These are phyloP conservation scores for Ciconia nigra DNA, from an alignment of 2,797 vertebrate species.

Conservation along the genomic window DNA sequence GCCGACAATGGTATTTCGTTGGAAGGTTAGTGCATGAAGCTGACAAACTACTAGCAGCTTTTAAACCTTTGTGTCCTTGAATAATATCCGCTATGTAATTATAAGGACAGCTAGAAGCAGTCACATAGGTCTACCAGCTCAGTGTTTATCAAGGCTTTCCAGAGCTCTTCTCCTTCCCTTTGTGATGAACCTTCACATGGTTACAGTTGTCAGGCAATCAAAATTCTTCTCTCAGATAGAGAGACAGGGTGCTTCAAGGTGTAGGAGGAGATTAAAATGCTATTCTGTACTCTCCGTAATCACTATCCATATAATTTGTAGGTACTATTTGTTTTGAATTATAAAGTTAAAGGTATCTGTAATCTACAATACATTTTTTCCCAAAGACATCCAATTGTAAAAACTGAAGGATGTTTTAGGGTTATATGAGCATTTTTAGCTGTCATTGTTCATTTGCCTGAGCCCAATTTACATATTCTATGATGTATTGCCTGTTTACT, in stretches of 20 bases:
- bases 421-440: neutral
- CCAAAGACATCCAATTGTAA: neutral
- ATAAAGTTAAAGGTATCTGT: neutral
- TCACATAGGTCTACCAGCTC: neutral
- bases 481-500: neutral
- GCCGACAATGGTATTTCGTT: neutral
- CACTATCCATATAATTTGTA: neutral
- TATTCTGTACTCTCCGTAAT: neutral
- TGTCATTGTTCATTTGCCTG: neutral
- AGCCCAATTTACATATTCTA: neutral
- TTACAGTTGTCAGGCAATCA: slow-evolving; percentile 56
- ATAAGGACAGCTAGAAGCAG: neutral
- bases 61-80: neutral
- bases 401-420: neutral
- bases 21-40: neutral
- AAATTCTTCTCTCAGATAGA: neutral
- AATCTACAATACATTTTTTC: neutral
- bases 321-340: neutral
- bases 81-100: neutral
- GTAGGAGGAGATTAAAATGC: neutral
- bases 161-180: slow-evolving; percentile 2
- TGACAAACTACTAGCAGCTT: neutral
- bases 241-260: neutral
- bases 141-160: slow-evolving; percentile 2
- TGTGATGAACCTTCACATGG: slow-evolving; percentile 14